Base-by-base conservation (phyloP, 2,888 invertebrate genomes). In the Pyrrhosoma nymphula region DNA sequence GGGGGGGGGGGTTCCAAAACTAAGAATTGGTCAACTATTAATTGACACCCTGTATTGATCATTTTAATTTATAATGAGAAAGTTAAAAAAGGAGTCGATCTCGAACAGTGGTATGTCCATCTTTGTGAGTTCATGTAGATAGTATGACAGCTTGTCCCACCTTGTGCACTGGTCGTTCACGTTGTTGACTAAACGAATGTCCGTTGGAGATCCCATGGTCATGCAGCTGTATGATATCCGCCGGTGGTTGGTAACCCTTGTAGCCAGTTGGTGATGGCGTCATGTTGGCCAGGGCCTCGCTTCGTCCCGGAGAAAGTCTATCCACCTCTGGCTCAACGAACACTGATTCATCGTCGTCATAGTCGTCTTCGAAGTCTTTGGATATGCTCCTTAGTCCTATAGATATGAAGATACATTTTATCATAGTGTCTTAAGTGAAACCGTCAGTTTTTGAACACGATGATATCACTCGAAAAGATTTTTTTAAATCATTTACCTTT, bases 241-340 rank as follows among this genome's bases (percentile, higher is more conserved):
- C 97, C 0, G 98, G 98, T 4, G 98, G 98, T 96, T 98, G 98
- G 97, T 98, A 98, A 96, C 98, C 98, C 26, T 98, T 97, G 97
- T 98, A 98, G 12, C 98, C 98, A 39, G 98, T 98, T 12, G 98
- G 98, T 8, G 98, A 98, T 26, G 98, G 98, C 4, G 98, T 97
- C 93, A 95, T 95, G 39, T 82, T 56, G 88, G 95, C 95, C 55
- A 95, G 95, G 95, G 95, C 30, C 95, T 95, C 90, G 26, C 95
- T 95, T 8, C 96, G 97, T 96, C 95, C 97, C 96, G 95, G 96
- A 96, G 95, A 95, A 69, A 96, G 97, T 96, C 2, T 97, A 97
- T 96, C 97, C 97, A 95, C 97, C 97, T 88, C 97, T 96, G 95
- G 96, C 96, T 95, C 88, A 88, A 95, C 95, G 93, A 95, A 60